Base-by-base conservation (phyloP, 1,140 invertebrate genomes). In the Mercenaria mercenaria region DNA sequence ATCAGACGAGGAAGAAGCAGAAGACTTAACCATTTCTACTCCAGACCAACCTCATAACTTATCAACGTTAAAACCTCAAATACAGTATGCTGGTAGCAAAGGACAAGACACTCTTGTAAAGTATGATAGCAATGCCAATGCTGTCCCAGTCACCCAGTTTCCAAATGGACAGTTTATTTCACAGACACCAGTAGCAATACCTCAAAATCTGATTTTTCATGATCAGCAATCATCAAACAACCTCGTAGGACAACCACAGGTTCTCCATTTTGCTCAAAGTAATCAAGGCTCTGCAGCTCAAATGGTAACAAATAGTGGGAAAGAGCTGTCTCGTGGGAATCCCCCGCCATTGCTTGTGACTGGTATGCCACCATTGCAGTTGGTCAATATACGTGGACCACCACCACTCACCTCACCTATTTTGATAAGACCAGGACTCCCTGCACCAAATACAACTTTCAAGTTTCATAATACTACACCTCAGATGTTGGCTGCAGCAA, bases 121-220 rank as follows among this genome's bases (percentile, higher is more conserved):
- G 47, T 88, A 79, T 81, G 86, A 88, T 56, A 88, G 86, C 52
- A 88, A 88, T 79, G 86, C 86, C 1, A 88, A 88, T 72, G 72
- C 72, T 81, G 26, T 81, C 3, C 37, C 77, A 34, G 47, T 52
- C 13, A 29, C 23, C 29, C 37, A 41, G 20, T 56, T 52, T 20
- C 29, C 52, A 4, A 81, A 80, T 56, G 52, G 26, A 39, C 86
- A 80, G 43, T 77, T 64, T 23, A n/a, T 72, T n/a, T 41, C 50
- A 15, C 85, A 32, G 29, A 87, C 32, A 41, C 74, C 47, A 37
- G 43, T 88, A 23, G 37, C 86, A 20, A 47, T 79, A 64, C 86
- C 86, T 80, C 76, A 77, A 15, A 88, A 88, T 67, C 61, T 88
- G 18, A 39, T 88, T 37, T 88, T 69, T 41, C 56, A 80, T 72